Percentiles rank a stretch among this genome's conserved stretches.
These are phyloP conservation scores for Corythornis cristatus DNA, from an alignment of 2,113 vertebrate species.

Conservation along the genomic window DNA sequence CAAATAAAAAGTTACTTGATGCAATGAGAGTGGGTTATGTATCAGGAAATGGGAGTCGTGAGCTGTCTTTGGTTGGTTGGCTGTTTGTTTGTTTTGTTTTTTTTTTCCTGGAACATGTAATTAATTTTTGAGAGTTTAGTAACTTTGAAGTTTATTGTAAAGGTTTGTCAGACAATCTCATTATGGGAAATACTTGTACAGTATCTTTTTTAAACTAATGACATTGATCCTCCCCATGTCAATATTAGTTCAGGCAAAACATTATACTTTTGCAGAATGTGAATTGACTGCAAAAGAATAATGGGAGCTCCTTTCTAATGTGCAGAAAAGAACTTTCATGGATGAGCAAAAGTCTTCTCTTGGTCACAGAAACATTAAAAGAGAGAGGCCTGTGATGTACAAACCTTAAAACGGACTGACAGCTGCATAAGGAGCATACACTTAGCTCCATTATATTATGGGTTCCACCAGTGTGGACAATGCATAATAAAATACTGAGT, in stretches of 20 bases:
- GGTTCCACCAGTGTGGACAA: rapidly evolving
- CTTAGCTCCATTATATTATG: neutral
- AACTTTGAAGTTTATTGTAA: neutral
- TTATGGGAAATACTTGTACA: neutral
- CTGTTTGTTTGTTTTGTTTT: neutral
- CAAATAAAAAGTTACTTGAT: neutral
- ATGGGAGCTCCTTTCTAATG: neutral
- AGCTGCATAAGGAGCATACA: neutral
- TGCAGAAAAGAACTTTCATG: neutral
- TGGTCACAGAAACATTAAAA: neutral
- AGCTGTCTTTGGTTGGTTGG: neutral
- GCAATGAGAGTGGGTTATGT: neutral
- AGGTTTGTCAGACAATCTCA: neutral
- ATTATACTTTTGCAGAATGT: neutral
- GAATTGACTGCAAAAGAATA: neutral
- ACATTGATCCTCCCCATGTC: neutral
- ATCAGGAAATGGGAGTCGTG: neutral
- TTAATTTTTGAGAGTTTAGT: constrained; percentile 11
- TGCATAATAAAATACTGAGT: neutral
- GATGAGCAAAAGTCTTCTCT: neutral
- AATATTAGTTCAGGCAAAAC: neutral
- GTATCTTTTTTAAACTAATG: constrained; percentile 32
- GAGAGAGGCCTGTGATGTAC: rapidly evolving
- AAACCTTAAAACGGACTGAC: neutral
- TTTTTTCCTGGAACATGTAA: neutral